Evolutionary conservation across 2,113 vertebrate genomes (phyloP).

Genomic region (Vulpes ferrilata): DNA sequence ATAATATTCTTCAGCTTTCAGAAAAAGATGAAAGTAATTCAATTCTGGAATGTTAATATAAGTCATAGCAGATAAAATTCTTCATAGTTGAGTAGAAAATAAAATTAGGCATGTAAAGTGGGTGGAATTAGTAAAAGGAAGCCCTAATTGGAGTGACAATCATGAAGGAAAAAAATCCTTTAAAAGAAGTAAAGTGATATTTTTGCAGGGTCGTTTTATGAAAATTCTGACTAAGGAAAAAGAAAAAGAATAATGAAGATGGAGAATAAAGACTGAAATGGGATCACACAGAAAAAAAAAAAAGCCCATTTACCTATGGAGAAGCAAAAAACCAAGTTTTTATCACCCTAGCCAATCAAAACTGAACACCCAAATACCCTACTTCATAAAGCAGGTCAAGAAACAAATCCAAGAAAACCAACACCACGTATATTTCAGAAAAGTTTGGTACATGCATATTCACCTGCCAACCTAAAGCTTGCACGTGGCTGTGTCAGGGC

Average conservation of each 20-base stretch:
- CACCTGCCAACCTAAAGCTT: neutral
- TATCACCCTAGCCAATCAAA: neutral
- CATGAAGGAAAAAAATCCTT: neutral
- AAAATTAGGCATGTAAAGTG: slow-evolving; percentile 25
- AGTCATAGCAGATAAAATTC: neutral
- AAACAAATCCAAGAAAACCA: neutral
- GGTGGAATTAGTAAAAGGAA: neutral
- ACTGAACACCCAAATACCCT: neutral
- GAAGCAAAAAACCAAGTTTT: neutral
- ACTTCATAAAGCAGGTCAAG: neutral
- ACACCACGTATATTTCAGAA: neutral
- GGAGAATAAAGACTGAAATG: neutral
- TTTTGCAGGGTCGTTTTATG: neutral
- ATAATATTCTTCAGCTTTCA: neutral
- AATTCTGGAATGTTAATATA: neutral
- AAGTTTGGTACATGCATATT: neutral
- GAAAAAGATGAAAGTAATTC: neutral
- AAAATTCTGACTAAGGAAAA: neutral
- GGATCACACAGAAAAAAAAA: neutral
- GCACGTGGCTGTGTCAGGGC: neutral
- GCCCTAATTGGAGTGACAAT: neutral
- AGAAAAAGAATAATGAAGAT: neutral
- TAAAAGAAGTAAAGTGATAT: neutral
- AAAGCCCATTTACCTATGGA: neutral
- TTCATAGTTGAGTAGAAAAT: neutral